Percentiles rank a stretch among this genome's conserved stretches.
phyloP scores from a whole-genome alignment of 1,140 invertebrate genomes.

The Pogonomyrmex californicus region DNA sequence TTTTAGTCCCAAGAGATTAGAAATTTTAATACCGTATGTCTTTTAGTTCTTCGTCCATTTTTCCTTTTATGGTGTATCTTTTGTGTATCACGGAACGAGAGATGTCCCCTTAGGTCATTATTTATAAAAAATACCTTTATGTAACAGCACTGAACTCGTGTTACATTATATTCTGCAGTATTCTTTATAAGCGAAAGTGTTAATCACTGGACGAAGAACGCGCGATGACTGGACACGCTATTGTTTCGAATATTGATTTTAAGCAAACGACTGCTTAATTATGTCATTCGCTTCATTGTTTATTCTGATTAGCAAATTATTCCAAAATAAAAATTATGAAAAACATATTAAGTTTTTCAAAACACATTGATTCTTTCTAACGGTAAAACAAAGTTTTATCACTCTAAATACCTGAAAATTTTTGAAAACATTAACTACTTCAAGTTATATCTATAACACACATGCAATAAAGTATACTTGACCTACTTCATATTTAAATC shows the following conservation, averaged over 20 bases:
- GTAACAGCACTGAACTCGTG: neutral
- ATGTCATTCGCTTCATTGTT: neutral
- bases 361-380: neutral
- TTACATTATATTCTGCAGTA: neutral
- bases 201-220: neutral
- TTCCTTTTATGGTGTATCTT: neutral
- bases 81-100: neutral
- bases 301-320: neutral
- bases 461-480: too few species aligned
- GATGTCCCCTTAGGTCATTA: neutral
- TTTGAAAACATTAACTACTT: neutral
- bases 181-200: neutral
- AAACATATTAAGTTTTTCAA: neutral
- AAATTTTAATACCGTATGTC: neutral
- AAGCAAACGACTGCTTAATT: neutral
- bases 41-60: neutral
- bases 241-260: constrained; percentile 1
- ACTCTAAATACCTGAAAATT: neutral
- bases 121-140: neutral
- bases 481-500: too few species aligned
- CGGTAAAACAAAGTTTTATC: neutral
- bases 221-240: neutral
- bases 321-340: neutral
- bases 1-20: neutral
- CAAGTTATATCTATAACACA: neutral